phyloP scores from a whole-genome alignment of 37 sponge, comb jelly and placozoan species.

The Halisarca cf. caerulea region DNA sequence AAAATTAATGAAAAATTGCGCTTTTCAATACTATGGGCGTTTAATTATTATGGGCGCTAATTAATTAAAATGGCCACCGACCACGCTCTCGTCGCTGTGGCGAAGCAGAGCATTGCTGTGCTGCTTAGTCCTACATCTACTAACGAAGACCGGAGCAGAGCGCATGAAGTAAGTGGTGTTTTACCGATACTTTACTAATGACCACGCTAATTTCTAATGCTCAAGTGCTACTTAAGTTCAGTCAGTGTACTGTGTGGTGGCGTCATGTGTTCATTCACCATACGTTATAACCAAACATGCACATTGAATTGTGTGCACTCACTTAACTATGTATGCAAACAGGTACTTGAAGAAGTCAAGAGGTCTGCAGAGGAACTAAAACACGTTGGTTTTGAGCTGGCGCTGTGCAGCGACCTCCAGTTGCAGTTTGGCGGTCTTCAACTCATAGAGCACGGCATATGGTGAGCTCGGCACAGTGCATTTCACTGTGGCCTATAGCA shows the following conservation, averaged over 20 bases:
- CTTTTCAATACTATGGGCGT: neutral
- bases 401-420: neutral
- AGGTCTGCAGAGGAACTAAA: neutral
- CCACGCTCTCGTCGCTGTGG: neutral
- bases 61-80: neutral
- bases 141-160: slow-evolving; percentile 4
- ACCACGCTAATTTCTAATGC: too few species aligned
- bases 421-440: neutral
- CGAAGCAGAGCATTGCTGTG: neutral
- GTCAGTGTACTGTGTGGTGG: too few species aligned
- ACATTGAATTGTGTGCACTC: too few species aligned
- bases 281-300: too few species aligned
- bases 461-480: neutral
- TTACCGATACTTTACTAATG: too few species aligned
- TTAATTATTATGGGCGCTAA: neutral
- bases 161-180: neutral
- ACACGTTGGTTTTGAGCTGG: neutral
- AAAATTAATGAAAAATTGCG: neutral
- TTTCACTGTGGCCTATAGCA: neutral
- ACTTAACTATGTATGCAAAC: too few species aligned
- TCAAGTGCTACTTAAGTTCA: too few species aligned
- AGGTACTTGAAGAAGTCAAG: neutral
- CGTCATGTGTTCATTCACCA: too few species aligned
- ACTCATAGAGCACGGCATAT: neutral
- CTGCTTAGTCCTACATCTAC: neutral